Conservation (phyloP, 2,888 invertebrate species). For the Cremastinae sp. region DNA sequence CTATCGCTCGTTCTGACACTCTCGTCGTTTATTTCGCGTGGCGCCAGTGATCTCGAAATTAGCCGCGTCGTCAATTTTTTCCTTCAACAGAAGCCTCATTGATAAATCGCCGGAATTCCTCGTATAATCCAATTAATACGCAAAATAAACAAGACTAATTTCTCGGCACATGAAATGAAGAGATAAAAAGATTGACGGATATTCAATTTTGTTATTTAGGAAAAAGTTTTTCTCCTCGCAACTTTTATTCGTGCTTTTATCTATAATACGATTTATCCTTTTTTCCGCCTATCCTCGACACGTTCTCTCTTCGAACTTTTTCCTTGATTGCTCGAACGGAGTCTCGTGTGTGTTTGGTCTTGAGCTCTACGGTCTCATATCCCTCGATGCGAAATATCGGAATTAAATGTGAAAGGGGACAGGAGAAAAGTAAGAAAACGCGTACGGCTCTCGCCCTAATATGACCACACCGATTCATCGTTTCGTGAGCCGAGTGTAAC, state of each 20-base stretch:
- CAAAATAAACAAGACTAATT: neutral
- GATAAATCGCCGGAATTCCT: constrained; percentile 8
- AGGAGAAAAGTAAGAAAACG: constrained; percentile 30
- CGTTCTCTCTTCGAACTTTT: constrained; percentile 29
- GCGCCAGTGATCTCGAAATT: constrained; percentile 36
- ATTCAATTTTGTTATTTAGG: neutral
- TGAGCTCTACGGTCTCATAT: constrained; percentile 3
- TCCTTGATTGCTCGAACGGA: constrained; percentile 45
- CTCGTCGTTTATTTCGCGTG: constrained; percentile 4
- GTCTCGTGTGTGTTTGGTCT: constrained; percentile 11
- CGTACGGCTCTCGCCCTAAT: constrained; percentile 36
- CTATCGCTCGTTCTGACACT: constrained; percentile 23
- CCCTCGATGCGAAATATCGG: constrained; percentile 28
- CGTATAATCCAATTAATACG: constrained; percentile 1
- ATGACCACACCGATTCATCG: constrained; percentile 33
- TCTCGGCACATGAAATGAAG: neutral
- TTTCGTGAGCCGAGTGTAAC: neutral
- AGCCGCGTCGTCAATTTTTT: constrained; percentile 23
- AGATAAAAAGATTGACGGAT: neutral
- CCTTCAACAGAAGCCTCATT: constrained; percentile 22
- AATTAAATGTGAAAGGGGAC: constrained; percentile 44
- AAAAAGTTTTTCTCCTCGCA: neutral
- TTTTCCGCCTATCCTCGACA: too few species aligned
- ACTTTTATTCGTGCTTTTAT: neutral
- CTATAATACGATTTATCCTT: neutral